Evolutionary conservation across 2,113 vertebrate genomes (phyloP), one percentile per base, ranked within the genome.

Genomic region (Cygnus buccinator): DNA sequence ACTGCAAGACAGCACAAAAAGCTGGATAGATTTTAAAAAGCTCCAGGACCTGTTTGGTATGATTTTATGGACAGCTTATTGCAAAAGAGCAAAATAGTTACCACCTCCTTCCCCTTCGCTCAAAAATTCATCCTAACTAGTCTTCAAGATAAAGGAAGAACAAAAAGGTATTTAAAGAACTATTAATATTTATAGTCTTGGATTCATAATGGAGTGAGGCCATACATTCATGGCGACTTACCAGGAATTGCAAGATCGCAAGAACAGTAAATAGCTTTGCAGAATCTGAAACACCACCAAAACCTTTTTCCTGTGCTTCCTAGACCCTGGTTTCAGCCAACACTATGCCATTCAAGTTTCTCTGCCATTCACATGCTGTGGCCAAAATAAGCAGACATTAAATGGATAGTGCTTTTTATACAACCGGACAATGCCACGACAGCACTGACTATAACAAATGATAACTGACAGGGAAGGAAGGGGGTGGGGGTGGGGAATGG

Each of bases 241-340:
- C 79, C 93, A 96, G 90, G 72, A 91, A 84, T 77, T 93, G 92
- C 84, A 86, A 92, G 91, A 95, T 9, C 55, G 13, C 55, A 70
- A 71, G 54, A 87, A 73, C 6, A 83, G 62, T 87, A 85, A 93
- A 76, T 54, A 91, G 71, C 33, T 77, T 43, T 77, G 41, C 61
- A 93, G 54, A 43, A 80, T 72, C 63, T 48, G 26, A 88, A 92
- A 50, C n/a, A 89, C 23, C 37, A 65, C 23, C 37, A 65, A 82
- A 87, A 11, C 33, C 39, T 41, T 89, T 70, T 83, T 37, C 57
- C 52, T 44, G 21, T 37, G 25, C 43, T 92, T 89, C 43, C 77
- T 31, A 54, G 74, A 13, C 11, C 2, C 35, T 54, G 26, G 4
- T n/a, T 82, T 76, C 50, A 88, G 90, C 58, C 93, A 89, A 6